Conservation (phyloP, 2,113 vertebrate species). For the Scortum barcoo region DNA sequence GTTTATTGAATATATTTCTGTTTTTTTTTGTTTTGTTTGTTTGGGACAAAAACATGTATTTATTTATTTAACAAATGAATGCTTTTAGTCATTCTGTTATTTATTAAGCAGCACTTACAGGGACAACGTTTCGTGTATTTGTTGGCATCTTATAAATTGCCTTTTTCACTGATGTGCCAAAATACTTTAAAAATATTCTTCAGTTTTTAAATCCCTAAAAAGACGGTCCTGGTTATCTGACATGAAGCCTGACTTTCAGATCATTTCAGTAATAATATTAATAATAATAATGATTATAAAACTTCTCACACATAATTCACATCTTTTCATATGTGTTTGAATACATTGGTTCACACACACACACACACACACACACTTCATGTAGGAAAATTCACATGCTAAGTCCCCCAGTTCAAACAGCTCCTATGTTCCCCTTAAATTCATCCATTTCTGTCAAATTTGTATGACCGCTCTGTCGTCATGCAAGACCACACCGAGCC, state of each 20-base stretch:
- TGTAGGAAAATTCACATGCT: background rate
- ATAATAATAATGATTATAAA: background rate
- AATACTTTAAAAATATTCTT: background rate
- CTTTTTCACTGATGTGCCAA: background rate
- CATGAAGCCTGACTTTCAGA: background rate
- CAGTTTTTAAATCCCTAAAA: background rate
- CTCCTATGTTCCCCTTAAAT: background rate
- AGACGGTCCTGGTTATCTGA: background rate
- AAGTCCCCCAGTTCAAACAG: background rate
- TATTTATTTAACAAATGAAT: background rate
- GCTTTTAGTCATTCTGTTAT: background rate
- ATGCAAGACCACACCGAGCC: constrained; percentile 37
- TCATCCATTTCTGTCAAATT: constrained; percentile 30
- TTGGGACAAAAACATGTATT: background rate
- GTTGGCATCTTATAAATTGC: background rate
- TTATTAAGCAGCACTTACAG: background rate
- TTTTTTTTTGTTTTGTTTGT: background rate
- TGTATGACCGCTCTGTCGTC: constrained; percentile 15
- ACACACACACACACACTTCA: background rate
- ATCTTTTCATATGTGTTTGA: background rate
- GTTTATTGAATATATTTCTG: background rate
- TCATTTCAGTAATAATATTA: background rate
- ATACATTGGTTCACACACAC: background rate
- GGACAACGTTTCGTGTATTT: background rate
- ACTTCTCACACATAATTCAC: background rate